phyloP scores from a whole-genome alignment of 2,888 invertebrate genomes.

The Elgonia sp. region DNA sequence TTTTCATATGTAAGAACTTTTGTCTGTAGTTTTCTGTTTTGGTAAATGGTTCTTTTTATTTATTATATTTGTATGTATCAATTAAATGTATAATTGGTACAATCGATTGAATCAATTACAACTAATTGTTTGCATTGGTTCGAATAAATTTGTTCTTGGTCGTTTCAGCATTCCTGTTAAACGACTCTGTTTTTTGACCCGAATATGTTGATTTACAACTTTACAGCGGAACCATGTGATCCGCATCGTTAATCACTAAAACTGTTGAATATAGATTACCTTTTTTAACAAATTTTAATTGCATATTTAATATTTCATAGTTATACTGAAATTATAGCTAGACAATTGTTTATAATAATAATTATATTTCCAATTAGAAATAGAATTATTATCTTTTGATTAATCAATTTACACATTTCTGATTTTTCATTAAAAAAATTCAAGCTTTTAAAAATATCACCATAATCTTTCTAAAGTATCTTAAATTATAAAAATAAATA shows the following conservation, averaged over 20 bases:
- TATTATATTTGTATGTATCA: background rate
- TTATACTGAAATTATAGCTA: background rate
- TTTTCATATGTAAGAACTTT: no score
- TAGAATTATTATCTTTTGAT: no score
- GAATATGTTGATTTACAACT: slow-evolving; percentile 48
- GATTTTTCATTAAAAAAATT: no score
- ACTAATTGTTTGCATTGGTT: slow-evolving; percentile 28
- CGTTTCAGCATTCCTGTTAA: background rate
- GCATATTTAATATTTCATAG: no score
- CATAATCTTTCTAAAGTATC: no score
- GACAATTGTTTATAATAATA: background rate
- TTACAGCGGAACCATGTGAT: slow-evolving; percentile 28
- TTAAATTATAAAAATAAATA: no score
- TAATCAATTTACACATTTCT: no score
- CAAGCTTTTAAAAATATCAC: no score
- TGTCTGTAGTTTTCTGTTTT: no score
- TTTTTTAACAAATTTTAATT: background rate
- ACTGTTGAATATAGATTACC: slow-evolving; percentile 28
- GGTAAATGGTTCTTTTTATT: no score
- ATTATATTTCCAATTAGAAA: background rate
- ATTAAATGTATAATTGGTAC: slow-evolving; percentile 26
- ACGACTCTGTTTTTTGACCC: slow-evolving; percentile 35
- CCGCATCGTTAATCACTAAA: slow-evolving; percentile 50
- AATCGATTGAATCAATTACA: slow-evolving; percentile 25
- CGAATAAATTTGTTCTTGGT: background rate